Percentiles rank a stretch among this genome's conserved stretches.
Evolutionary conservation across 2,797 vertebrate species (phyloP).

Genomic region (Florisuga fusca): DNA sequence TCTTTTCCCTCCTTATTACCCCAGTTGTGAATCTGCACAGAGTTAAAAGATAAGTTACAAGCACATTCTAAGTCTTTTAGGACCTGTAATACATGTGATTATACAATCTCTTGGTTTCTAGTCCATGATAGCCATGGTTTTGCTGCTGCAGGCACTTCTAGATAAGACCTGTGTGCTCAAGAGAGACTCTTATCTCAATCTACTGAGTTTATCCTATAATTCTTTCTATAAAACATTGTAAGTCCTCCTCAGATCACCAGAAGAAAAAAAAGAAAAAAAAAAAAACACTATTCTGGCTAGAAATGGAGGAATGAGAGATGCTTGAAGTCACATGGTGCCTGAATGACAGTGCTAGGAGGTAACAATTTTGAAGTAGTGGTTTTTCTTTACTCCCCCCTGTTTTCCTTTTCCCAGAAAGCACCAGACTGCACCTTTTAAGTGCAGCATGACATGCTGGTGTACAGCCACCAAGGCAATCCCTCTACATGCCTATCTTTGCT

Average conservation of each 20-base stretch:
- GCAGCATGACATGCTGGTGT: neutral
- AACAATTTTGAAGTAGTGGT: neutral
- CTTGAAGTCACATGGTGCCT: neutral
- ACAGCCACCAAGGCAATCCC: neutral
- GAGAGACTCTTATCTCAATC: neutral
- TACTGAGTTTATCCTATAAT: neutral
- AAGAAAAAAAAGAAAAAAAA: neutral
- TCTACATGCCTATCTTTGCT: neutral
- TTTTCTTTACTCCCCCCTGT: neutral
- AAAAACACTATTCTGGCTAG: neutral
- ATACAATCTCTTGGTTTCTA: neutral
- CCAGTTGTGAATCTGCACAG: constrained; percentile 81
- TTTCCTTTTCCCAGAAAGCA: neutral
- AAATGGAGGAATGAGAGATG: neutral
- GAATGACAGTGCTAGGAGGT: neutral
- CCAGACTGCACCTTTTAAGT: neutral
- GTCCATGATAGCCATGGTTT: neutral
- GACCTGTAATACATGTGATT: neutral
- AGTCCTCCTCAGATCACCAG: neutral
- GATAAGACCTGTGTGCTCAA: neutral
- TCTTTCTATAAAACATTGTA: neutral
- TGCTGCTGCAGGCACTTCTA: neutral
- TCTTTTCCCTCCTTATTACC: constrained; percentile 81
- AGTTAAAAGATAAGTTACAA: neutral
- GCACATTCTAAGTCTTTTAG: neutral